Base-by-base conservation (phyloP, 2,888 invertebrate genomes). In the Adelphocoris suturalis region DNA sequence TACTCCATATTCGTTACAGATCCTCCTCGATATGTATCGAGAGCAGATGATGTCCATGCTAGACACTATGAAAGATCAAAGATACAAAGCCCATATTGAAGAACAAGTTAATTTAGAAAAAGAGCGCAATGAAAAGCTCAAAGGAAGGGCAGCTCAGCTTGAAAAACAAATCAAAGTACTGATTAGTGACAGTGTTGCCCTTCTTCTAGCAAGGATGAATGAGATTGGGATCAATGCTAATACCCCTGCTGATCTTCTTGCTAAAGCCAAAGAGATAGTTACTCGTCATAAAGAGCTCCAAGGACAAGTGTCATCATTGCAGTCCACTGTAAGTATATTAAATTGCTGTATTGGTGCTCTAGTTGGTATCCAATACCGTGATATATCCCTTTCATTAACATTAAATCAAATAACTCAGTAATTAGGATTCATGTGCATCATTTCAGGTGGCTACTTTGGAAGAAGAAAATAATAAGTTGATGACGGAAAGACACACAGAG, bases 141-240 rank as follows among this genome's bases (percentile, higher is more conserved):
- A 96, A 93, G 96, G 96, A 90, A 95, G 98, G 90, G 97, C 97
- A 76, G 96, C 96, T n/a, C 97, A 98, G 93, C 94, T 99, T 92
- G 98, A 98, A 93, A 98, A 98, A 93, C 98, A 98, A 94, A 98
- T 99, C 91, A 97, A 96, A 93, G 97, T 97, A 90, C 94, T 99
- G 91, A 98, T 98, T 91, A 97, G 97, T 92, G 98, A 99, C 93
- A 98, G 98, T 93, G 97, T 98, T 19, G 96, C 96, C 47, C 94
- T 98, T 92, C 94, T 99, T 68, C 97, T 98, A 93, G 96, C 97
- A 78, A 95, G 98, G 91, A 97, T 99, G 96, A 96, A 96, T 92
- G 98, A 99, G 94, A 94, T 99, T 92, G 98, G 97, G 91, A 98
- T 98, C 91, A 97, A 97, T 93, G 97, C 97, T 23, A 96, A 95